Evolutionary conservation across 1,140 invertebrate species (phyloP), one percentile per base, ranked within the genome.

Genomic region (Zaprionus gabonicus): DNA sequence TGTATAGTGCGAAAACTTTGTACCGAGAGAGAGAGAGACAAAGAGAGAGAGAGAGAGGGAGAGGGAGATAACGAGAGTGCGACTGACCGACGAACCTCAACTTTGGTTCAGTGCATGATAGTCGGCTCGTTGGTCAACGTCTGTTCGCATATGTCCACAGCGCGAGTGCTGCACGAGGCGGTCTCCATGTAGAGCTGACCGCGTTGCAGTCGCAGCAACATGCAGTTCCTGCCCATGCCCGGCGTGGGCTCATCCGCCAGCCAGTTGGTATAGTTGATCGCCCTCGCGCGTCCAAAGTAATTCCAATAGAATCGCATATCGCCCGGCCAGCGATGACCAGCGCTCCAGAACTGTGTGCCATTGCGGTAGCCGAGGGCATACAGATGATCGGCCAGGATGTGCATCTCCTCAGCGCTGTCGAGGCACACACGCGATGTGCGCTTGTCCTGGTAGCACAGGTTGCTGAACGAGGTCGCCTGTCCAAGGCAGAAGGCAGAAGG

Each of bases 251-350:
- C 81, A 7, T 76, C 72, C 15, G 3, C n/a, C 23, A 72, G 56
- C 85, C 85, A 88, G 17, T 88, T 90, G 7, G 85, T 65, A 46
- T 90, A 88, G 55, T 76, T 85, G 15, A 88, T 31, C 1, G 56
- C 46, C 1, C 86, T 63, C 3, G 85, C 85, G 10, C 67, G 76
- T 1, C 84, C 84, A 57, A 90, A 88, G 58, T 88, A 90, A 20
- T 88, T 90, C 85, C 85, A 88, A 53, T 88, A 90, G 70, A 88
- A 88, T 7, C 56, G 81, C 41, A 77, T n/a, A 9, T 88, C 85
- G 0, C 67, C 67, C 0, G 85, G 78, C 85, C 85, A 88, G 1
- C 85, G 85, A 46, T 88, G 79, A 0, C 85, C 85, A 1, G 85
- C 85, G 36, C 85, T 85, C 85, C 85, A 88, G 70, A 88, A 88